phyloP scores from a whole-genome alignment of 2,888 invertebrate genomes.

The Agriopis marginaria region DNA sequence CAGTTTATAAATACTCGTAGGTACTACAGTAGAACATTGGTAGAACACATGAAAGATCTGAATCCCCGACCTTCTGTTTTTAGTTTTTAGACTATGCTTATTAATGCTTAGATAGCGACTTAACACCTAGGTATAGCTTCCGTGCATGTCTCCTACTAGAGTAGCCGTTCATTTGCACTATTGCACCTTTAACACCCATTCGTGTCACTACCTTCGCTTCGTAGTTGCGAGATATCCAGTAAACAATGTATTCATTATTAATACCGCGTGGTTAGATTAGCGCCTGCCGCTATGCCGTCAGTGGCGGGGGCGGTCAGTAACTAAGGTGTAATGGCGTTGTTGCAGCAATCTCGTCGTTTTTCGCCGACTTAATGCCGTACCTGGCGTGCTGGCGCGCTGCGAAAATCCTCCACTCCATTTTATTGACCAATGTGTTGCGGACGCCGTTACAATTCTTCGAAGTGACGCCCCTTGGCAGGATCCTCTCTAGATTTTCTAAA shows the following conservation, averaged over 20 bases:
- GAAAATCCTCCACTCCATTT: constrained; percentile 83
- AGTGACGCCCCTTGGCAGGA: constrained; percentile 91
- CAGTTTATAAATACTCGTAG: constrained; percentile 65
- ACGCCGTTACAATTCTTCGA: constrained; percentile 92
- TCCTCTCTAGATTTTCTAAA: constrained; percentile 91
- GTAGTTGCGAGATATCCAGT: constrained; percentile 46
- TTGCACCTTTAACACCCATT: constrained; percentile 24
- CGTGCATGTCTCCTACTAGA: constrained; percentile 45
- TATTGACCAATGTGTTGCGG: constrained; percentile 88
- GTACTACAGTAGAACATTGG: not conserved
- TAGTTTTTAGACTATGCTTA: constrained; percentile 31
- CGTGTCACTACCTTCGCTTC: constrained; percentile 22
- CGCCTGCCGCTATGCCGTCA: not conserved
- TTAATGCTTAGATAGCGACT: constrained; percentile 24
- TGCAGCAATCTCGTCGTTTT: constrained; percentile 89
- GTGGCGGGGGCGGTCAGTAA: constrained; percentile 33
- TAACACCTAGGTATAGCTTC: constrained; percentile 17
- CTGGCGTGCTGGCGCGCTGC: constrained; percentile 91
- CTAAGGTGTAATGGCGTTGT: constrained; percentile 74
- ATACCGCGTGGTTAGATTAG: constrained; percentile 35
- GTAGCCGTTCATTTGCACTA: constrained; percentile 33
- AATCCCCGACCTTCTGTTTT: constrained; percentile 14
- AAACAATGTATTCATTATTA: constrained; percentile 81
- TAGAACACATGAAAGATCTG: constrained; percentile 22
- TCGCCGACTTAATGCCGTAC: constrained; percentile 89